Conservation (phyloP, 2,797 vertebrate genomes). For the Anniella stebbinsi region DNA sequence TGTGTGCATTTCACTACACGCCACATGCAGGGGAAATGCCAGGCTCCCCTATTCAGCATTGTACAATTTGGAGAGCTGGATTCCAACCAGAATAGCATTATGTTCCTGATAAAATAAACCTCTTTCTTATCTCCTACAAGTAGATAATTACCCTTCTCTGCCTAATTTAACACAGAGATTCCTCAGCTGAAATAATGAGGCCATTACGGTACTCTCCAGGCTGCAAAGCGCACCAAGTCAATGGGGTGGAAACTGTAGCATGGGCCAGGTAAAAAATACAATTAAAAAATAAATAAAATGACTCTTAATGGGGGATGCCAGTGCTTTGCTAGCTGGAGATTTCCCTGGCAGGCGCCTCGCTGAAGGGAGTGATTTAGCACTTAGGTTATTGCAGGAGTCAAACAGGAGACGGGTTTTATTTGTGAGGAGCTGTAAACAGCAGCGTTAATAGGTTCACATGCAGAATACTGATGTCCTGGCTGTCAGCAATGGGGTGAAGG, state of each 20-base stretch:
- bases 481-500: neutral
- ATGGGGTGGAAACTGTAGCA: slow-evolving; percentile 34
- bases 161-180: slow-evolving; percentile 67
- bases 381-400: neutral
- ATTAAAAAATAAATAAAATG: neutral
- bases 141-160: slow-evolving; percentile 74
- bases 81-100: slow-evolving; percentile 18
- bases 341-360: neutral
- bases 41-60: neutral
- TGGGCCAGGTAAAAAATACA: slow-evolving; percentile 52
- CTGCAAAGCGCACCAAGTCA: slow-evolving; percentile 49
- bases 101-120: slow-evolving; percentile 26
- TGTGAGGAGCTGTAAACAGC: slow-evolving; percentile 17
- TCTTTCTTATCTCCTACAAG: slow-evolving; percentile 56
- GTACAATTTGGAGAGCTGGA: slow-evolving; percentile 9
- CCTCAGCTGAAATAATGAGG: slow-evolving; percentile 71
- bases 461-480: slow-evolving; percentile 20
- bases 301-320: neutral
- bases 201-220: slow-evolving; percentile 59
- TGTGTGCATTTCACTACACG: neutral
- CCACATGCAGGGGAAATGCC: neutral
- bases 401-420: slow-evolving; percentile 13
- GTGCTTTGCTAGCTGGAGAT: neutral
- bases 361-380: neutral
- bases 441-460: slow-evolving; percentile 24